These are phyloP conservation scores for Drosophila repleta DNA, from an alignment of 1,140 invertebrate species.

Conservation along the genomic window DNA sequence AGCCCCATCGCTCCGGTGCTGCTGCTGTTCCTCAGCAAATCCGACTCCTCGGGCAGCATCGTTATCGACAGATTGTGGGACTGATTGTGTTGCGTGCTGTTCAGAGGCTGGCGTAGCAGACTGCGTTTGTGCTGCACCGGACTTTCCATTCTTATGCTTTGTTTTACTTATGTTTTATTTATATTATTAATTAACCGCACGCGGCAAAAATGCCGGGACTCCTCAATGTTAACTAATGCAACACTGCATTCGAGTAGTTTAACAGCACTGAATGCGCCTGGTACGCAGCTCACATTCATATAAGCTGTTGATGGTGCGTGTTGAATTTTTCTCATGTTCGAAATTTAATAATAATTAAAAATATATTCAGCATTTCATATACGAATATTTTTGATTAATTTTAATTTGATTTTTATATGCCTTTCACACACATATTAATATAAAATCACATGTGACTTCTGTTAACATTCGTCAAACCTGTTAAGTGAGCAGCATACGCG, in stretches of 20 bases:
- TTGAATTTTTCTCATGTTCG: too few species aligned
- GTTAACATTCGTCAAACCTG: not conserved
- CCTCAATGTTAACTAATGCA: not conserved
- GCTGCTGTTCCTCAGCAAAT: constrained; percentile 26
- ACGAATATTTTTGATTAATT: too few species aligned
- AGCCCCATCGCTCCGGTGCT: constrained; percentile 18
- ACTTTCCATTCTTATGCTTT: constrained; percentile 31
- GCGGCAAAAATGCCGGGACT: constrained; percentile 64
- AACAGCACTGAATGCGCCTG: not conserved
- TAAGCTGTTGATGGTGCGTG: not conserved
- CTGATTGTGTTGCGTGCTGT: constrained; percentile 17
- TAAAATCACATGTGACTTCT: too few species aligned
- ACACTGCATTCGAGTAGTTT: not conserved
- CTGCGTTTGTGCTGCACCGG: constrained; percentile 38
- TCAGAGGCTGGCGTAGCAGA: constrained; percentile 39
- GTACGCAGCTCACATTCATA: constrained; percentile 12
- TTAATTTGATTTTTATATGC: too few species aligned
- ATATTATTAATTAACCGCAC: constrained; percentile 7
- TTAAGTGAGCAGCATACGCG: not conserved
- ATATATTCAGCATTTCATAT: too few species aligned
- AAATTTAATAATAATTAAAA: too few species aligned
- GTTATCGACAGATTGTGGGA: constrained; percentile 46
- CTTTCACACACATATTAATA: too few species aligned
- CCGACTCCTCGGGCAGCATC: constrained; percentile 45
- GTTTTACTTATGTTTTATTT: not conserved